A percentile compares a stretch with the other conserved stretches of the same genome.
Conservation (phyloP, 2,797 vertebrate genomes). For the Vireo griseus region DNA sequence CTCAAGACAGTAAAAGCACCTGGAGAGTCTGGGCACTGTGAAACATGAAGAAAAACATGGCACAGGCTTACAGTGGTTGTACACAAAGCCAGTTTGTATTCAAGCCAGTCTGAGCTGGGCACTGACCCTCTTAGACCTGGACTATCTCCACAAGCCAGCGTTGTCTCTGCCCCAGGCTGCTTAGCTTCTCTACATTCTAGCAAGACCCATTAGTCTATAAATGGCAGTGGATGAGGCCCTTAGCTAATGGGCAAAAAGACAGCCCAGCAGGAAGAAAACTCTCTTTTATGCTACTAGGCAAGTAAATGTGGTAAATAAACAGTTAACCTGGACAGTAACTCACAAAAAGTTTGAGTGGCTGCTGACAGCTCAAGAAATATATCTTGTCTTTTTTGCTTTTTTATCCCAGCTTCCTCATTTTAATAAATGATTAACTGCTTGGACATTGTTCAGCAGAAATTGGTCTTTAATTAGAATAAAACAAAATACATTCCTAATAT, state of each 20-base stretch:
- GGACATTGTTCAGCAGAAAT: constrained; percentile 13
- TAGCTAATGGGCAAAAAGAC: neutral
- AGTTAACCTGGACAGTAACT: neutral
- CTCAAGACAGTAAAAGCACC: neutral
- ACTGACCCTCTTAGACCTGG: neutral
- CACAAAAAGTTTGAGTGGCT: neutral
- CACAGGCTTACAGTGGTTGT: neutral
- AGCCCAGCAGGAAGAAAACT: neutral
- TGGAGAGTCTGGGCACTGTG: neutral
- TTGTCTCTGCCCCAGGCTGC: neutral
- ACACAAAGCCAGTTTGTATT: neutral
- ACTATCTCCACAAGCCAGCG: neutral
- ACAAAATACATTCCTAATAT: neutral
- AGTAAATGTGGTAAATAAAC: neutral
- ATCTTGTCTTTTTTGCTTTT: neutral
- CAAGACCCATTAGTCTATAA: neutral
- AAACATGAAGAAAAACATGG: neutral
- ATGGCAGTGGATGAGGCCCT: neutral
- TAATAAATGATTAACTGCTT: constrained; percentile 14
- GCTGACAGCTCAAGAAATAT: neutral
- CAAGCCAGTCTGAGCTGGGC: neutral
- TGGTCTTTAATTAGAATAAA: constrained; percentile 31
- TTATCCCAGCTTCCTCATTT: neutral
- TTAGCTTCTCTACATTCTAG: neutral
- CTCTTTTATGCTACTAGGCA: neutral